Conservation (phyloP, 1,140 invertebrate species). For the Polyergus mexicanus region DNA sequence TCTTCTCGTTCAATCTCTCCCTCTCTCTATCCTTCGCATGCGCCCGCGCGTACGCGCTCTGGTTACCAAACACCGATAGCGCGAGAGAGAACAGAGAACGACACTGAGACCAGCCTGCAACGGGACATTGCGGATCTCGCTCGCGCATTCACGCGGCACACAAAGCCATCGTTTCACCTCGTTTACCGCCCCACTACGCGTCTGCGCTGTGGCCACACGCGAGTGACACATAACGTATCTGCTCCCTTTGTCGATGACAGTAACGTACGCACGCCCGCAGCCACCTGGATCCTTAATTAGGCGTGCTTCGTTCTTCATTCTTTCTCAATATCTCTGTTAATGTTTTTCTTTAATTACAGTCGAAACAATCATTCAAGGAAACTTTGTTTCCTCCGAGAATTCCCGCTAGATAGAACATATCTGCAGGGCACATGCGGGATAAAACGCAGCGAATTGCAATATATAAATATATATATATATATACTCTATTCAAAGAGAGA, state of each 20-base stretch:
- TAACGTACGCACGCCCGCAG: background rate
- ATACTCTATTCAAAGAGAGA: too few species aligned
- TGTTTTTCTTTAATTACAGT: background rate
- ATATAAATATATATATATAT: too few species aligned
- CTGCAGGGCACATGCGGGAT: too few species aligned
- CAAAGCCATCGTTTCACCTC: conserved; percentile 52
- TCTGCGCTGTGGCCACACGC: conserved; percentile 63
- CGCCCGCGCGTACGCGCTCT: background rate
- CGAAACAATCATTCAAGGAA: too few species aligned
- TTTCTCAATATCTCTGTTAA: background rate
- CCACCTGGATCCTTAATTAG: conserved; percentile 4
- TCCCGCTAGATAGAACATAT: too few species aligned
- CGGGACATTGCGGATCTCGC: conserved; percentile 8
- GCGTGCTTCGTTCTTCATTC: background rate
- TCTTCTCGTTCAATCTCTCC: too few species aligned
- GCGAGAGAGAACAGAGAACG: background rate
- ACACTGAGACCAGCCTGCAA: conserved; percentile 26
- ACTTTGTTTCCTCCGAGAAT: too few species aligned
- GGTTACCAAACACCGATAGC: conserved; percentile 44
- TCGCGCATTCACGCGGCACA: conserved; percentile 17
- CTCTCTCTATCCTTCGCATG: background rate
- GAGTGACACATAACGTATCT: conserved; percentile 60
- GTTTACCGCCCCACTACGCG: conserved; percentile 47
- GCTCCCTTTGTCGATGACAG: conserved; percentile 35
- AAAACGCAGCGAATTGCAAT: too few species aligned